Base-by-base conservation (phyloP, 2,888 invertebrate genomes). In the Tenthredo amoena region DNA sequence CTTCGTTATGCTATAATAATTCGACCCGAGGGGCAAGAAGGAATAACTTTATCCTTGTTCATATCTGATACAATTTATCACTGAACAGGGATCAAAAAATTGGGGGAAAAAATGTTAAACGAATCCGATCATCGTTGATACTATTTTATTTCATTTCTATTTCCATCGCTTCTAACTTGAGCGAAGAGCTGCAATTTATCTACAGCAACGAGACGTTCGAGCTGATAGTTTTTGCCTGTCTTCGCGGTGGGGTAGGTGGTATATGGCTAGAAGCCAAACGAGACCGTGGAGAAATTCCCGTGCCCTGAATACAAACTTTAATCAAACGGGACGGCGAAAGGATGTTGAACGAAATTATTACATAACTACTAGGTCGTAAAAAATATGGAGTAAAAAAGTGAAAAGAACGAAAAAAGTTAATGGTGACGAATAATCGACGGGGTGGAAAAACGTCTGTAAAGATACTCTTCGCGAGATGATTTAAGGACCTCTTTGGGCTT, bases 271-370 rank as follows among this genome's bases (percentile, higher is more conserved):
- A 62, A 62, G 62, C 62, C 62, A 62, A 62, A 62, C 62, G 62
- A 62, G 62, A 62, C 62, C 62, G 62, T 62, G 62, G 62, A 62
- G 62, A 62, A 62, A 62, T 62, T 62, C 26, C 62, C 62, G 26
- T 26, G 12, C 62, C 26, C 62, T 62, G 62, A 62, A 62, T 62
- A 12, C 62, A 21, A 26, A 62, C 62, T 62, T 62, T 68, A 34
- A 68, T 34, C 31, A 68, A 68, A 68, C 18, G 5, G 7, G 34
- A 68, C 68, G 31, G 18, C 68, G 18, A 34, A 34, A 68, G 68
- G 34, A 68, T 68, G 68, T 68, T 34, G 34, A 34, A 34, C 34
- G 18, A 68, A 68, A 34, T 68, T 68, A 34, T 68, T 12, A 34
- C 34, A 34, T 31, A 68, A 31, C 6, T 26, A 68, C 68, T 68